These are phyloP conservation scores for Hydractinia symbiolongicarpus DNA, from an alignment of 30 jellyfish, hydroid and myxozoan species.

Conservation along the genomic window DNA sequence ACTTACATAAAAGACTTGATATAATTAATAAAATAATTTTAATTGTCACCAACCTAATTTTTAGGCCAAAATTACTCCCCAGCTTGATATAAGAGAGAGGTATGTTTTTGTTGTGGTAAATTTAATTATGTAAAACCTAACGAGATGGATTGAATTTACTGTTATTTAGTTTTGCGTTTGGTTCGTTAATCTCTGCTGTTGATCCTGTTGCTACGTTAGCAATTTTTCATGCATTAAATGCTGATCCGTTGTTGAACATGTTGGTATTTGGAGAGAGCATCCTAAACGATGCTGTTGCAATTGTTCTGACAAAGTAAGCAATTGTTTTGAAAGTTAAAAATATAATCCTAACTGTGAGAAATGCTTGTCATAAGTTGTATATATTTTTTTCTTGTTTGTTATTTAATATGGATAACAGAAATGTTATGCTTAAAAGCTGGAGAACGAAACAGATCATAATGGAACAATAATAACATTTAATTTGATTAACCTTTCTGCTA, in stretches of 20 bases:
- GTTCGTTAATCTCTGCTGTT: constrained; percentile 95
- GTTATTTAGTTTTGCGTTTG: constrained; percentile 78
- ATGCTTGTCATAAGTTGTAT: neutral
- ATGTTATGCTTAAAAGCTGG: neutral
- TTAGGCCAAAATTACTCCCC: constrained; percentile 85
- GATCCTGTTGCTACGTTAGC: constrained; percentile 99
- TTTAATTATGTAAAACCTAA: neutral
- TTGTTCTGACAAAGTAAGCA: constrained; percentile 83
- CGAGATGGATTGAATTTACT: neutral
- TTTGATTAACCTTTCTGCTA: too few species aligned
- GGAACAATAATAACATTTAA: too few species aligned
- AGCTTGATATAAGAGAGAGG: constrained; percentile 71
- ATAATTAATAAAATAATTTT: neutral
- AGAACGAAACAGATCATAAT: neutral
- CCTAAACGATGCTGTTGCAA: constrained; percentile 97
- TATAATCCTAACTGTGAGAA: too few species aligned
- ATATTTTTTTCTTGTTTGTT: neutral
- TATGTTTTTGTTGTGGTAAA: neutral
- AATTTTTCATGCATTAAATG: constrained; percentile 89
- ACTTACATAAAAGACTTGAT: neutral
- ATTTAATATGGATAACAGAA: neutral
- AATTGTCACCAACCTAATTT: constrained; percentile 7
- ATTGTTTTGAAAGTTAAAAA: neutral
- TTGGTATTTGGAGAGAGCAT: constrained; percentile 97
- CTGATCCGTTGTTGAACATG: constrained; percentile 90